Base-by-base conservation (phyloP, 2,113 vertebrate species). In the Phalacrocorax brasilianus region DNA sequence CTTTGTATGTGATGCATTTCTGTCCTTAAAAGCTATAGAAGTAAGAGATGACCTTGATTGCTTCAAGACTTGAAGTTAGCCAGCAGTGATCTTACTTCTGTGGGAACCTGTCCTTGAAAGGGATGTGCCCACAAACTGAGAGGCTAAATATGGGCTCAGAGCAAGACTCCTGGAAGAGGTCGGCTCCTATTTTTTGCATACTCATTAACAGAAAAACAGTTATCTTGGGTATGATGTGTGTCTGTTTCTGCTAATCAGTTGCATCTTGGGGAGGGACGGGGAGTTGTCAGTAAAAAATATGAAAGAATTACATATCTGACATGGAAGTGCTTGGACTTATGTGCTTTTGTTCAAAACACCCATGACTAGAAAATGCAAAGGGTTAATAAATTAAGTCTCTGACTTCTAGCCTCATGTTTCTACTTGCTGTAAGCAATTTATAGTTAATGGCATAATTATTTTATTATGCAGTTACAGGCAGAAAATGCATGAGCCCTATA, bases 401-500 rank as follows among this genome's bases (percentile, higher is more conserved):
- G 47, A 68, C 56, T 96, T 94, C 53, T 76, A 78, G 86, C 89
- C 73, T 85, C 27, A 7, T 59, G 30, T 38, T 95, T 94, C 65
- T 86, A 35, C 26, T 91, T 49, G 35, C 85, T 91, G 49, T 77
- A 93, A 87, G 33, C 87, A 90, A 91, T 97, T 89, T 91, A 92
- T 87, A 80, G 93, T 95, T 97, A 90, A 92, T 93, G 40, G 23
- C 26, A 17, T 50, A 65, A 83, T 94, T 97, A 50, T 94, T 97
- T 95, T 73, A 76, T 96, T 95, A 79, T 89, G 77, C 84, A 93
- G 35, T 82, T 81, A 63, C 18, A 76, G 73, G 67, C 80, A 95
- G 91, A 95, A 97, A 93, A 93, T 93, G 59, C 56, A 53, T 56
- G 27, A 81, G 47, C 75, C 47, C 65, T 89, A 24, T 92, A 94